phyloP scores from a whole-genome alignment of 1,140 invertebrate genomes.

The Ceratina australensis region DNA sequence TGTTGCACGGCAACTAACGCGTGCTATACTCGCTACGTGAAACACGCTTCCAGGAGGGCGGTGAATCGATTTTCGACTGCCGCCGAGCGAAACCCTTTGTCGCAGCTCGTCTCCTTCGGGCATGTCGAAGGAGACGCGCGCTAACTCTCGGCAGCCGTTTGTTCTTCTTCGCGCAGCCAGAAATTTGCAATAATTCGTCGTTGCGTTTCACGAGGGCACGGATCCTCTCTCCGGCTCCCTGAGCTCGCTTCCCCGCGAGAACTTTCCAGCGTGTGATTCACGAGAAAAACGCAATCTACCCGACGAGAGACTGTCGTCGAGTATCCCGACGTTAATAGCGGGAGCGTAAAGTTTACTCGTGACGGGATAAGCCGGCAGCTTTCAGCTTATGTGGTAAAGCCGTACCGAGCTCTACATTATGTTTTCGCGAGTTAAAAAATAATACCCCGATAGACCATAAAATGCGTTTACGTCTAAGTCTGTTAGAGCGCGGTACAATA shows the following conservation, averaged over 20 bases:
- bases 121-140: neutral
- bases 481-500: too few relatives aligned
- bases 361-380: too few relatives aligned
- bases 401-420: too few relatives aligned
- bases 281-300: neutral
- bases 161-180: neutral
- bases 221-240: neutral
- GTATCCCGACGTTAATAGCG: too few relatives aligned
- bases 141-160: neutral
- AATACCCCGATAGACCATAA: too few relatives aligned
- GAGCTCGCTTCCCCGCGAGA: neutral
- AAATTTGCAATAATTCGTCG: conserved; percentile 18
- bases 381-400: too few relatives aligned
- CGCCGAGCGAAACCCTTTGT: neutral
- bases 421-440: too few relatives aligned
- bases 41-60: neutral
- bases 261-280: neutral
- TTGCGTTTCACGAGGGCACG: neutral
- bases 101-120: neutral
- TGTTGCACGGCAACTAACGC: neutral
- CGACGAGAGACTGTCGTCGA: too few relatives aligned
- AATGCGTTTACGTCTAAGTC: too few relatives aligned
- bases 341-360: too few relatives aligned
- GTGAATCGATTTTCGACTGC: neutral
- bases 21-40: neutral